Base-by-base conservation (phyloP, 2,113 vertebrate genomes). In the Chaetops frenatus region DNA sequence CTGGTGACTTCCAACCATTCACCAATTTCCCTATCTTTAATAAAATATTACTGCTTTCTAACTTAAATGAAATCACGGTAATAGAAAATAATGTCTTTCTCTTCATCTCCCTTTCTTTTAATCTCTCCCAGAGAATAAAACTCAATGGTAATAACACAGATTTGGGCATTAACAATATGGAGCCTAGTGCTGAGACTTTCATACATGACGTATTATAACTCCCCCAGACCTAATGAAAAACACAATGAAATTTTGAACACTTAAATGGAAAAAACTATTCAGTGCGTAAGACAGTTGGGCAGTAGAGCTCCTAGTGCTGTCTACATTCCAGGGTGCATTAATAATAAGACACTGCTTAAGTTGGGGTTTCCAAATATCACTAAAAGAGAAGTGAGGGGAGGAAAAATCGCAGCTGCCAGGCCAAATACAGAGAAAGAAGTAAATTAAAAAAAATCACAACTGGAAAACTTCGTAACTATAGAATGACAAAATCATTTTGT, bases 371-470 rank as follows among this genome's bases (percentile, higher is more conserved):
- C 76, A 96, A 96, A 84, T 91, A 91, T 78, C 87, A 25, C 65
- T 88, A 88, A 72, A 15, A 91, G 31, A 93, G 47, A 94, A 95
- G 61, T 11, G 15, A 79, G 36, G 44, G 15, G 9, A 0, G 11
- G 62, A 35, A 33, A 47, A 83, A 74, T 33, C 3, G 19, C 45
- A 45, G 71, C 88, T 78, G 86, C 79, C 73, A 82, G 86, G 57
- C 23, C 78, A 86, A 96, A 96, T 35, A 92, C 4, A 61, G n/a
- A 54, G 33, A 67, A 27, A 74, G n/a, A 90, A 96, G 67, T 90
- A 94, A 96, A 97, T 96, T 95, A 20, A 80, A 96, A 96, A 96
- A 94, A 82, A 65, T 92, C 91, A 78, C 92, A 96, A 91, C 82
- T 88, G 93, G 69, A 74, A 94, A 94, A 89, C 83, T 95, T 86